Evolutionary conservation across 1,140 invertebrate species (phyloP), one percentile per base, ranked within the genome.

Genomic region (Acromyrmex echinatior): DNA sequence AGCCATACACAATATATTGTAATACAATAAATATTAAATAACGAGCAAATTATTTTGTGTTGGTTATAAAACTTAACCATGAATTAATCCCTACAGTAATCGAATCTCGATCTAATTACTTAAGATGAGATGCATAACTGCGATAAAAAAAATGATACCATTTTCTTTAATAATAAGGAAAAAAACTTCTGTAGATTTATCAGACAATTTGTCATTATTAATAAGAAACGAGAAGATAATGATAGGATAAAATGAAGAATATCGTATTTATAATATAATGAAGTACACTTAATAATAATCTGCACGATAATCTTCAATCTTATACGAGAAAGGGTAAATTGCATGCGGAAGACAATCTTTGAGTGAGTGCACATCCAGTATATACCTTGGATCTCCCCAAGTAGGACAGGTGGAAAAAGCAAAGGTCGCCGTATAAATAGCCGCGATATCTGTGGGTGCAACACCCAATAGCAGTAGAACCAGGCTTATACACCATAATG

Each of bases 391-490:
- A 58, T 79, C 45, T 12, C 4, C 35, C 65, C 82, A 86, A 86
- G 86, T 89, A 88, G 16, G 81, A 82, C 31, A 63, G 21, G 39
- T 31, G 58, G 56, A 66, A 70, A 77, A 80, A 89, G 45, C 51
- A 86, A 78, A 51, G 25, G 79, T 79, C 25, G 60, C 31, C 68
- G 51, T 91, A 91, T 91, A 90, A 91, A 90, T 85, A 85, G 74
- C 78, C 25, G 58, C 56, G n/a, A 81, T 62, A 80, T 91, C 80
- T 89, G 85, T 87, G 79, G 87, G 74, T 87, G 84, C 74, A 80
- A 91, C 78, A 88, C 31, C 70, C 21, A 89, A 89, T 76, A 80
- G 28, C 21, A 80, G 12, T 58, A 70, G 76, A 91, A 62, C 21
- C 51, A 76, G 51, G 16, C 65, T 87, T 86, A 45, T 45, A 10